Percentiles rank a stretch among this genome's conserved stretches.
These are phyloP conservation scores for Crocodylus rhombifer DNA, from an alignment of 2,797 vertebrate genomes.

Conservation along the genomic window DNA sequence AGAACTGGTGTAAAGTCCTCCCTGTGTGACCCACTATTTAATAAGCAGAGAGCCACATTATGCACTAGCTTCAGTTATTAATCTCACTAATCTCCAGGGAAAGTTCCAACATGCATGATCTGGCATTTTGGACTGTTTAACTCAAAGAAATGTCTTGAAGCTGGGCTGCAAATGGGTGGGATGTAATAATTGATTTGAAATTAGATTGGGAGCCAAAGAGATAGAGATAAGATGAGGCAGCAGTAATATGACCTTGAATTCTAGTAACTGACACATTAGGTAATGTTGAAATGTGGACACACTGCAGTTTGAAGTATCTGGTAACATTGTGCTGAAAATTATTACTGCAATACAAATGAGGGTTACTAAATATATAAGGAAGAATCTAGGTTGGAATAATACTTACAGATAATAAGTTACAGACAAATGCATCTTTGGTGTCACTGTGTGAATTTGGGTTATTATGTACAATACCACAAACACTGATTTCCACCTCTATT, in stretches of 20 bases:
- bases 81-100: neutral
- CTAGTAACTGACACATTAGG: slow-evolving; percentile 1
- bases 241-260: neutral
- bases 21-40: neutral
- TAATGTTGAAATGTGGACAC: neutral
- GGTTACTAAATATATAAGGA: neutral
- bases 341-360: neutral
- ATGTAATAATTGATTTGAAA: slow-evolving; percentile 42
- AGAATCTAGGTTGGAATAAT: neutral
- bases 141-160: neutral
- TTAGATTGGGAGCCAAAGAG: neutral
- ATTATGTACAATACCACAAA: slow-evolving; percentile 2
- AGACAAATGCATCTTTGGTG: neutral
- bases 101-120: neutral
- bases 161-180: neutral
- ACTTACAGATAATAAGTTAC: neutral
- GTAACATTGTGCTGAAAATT: neutral
- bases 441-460: neutral
- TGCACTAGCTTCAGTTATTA: neutral
- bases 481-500: neutral
- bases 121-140: neutral
- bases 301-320: neutral
- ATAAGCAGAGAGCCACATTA: neutral
- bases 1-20: neutral
- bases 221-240: neutral